Evolutionary conservation across 2,888 invertebrate species (phyloP), one percentile per base, ranked within the genome.

Genomic region (Stratiomys singularior): DNA sequence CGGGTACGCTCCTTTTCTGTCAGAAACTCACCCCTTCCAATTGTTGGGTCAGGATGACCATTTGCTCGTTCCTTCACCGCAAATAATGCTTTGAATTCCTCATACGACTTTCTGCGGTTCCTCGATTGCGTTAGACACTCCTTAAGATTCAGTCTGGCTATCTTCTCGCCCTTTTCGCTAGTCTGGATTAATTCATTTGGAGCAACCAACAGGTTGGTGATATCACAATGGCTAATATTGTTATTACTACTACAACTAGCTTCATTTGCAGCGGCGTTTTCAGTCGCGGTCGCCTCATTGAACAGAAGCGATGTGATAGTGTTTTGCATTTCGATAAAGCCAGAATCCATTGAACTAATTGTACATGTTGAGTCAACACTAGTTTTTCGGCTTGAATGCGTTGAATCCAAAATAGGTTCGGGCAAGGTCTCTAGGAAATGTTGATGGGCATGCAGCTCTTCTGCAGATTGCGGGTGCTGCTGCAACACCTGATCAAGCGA

Each of bases 341-440:
- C 87, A 64, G 87, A 87, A 83, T 87, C 87, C 85, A 88, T 86
- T 60, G 88, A 87, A 80, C 86, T 86, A 72, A 86, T 84, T 7
- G 87, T 87, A 81, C 87, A 87, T 78, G 86, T 87, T 18, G 87
- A 87, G 81, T 87, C 88, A 63, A 87, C 86, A 81, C 87, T 87
- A 1, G 87, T 87, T 82, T 87, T 88, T 25, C 87, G 84, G 81
- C 86, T 87, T 0, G 86, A 86, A 76, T 82, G 84, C 60, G 84
- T 85, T 72, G 86, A 69, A 18, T 69, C 69, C 13, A 69, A 46
- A 21, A 11, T 30, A 85, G 60, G 82, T 82, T 3, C 74, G 4
- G 74, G 74, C 74, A 74, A 74, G 21, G 74, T 44, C 25, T 74
- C 74, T 18, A 72, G 27, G n/a, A 46, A 67, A 46, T 44, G 15